Percentiles rank a stretch among this genome's conserved stretches.
These are phyloP conservation scores for Steatocranus sp. DNA, from an alignment of 2,797 vertebrate species.

Conservation along the genomic window DNA sequence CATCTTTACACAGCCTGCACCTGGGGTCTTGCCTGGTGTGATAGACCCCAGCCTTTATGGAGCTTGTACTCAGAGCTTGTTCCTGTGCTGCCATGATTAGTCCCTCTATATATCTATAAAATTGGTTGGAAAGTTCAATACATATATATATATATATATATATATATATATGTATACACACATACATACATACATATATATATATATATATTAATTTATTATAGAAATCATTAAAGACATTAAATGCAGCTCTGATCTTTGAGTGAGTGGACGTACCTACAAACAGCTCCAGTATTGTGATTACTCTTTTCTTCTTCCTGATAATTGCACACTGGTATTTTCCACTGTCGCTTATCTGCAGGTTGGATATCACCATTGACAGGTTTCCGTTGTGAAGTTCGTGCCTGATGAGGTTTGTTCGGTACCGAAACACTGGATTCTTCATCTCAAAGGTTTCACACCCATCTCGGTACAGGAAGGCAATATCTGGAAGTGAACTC, in stretches of 20 bases:
- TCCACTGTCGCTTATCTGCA: not conserved
- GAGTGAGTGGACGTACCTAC: not conserved
- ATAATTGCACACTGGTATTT: not conserved
- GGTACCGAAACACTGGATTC: not conserved
- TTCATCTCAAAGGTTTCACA: constrained; percentile 10
- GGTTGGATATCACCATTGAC: constrained; percentile 8
- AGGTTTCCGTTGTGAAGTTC: not conserved
- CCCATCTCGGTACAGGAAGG: not conserved
- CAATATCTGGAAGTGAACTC: accelerated
- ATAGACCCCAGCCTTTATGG: too few species aligned
- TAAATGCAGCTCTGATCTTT: not conserved
- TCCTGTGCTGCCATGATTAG: too few species aligned
- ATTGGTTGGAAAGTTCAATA: too few species aligned
- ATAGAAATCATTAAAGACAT: not conserved
- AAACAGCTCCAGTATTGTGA: not conserved
- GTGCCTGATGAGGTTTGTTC: not conserved
- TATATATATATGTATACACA: too few species aligned
- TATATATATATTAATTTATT: too few species aligned
- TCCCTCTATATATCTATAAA: too few species aligned
- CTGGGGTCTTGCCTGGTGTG: too few species aligned
- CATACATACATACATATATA: too few species aligned
- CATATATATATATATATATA: too few species aligned
- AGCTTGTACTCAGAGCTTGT: too few species aligned
- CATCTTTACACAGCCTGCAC: too few species aligned
- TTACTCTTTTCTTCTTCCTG: accelerated